Percentiles rank a stretch among this genome's conserved stretches.
These are phyloP conservation scores for Plusia festucae DNA, from an alignment of 2,888 invertebrate genomes.

Conservation along the genomic window DNA sequence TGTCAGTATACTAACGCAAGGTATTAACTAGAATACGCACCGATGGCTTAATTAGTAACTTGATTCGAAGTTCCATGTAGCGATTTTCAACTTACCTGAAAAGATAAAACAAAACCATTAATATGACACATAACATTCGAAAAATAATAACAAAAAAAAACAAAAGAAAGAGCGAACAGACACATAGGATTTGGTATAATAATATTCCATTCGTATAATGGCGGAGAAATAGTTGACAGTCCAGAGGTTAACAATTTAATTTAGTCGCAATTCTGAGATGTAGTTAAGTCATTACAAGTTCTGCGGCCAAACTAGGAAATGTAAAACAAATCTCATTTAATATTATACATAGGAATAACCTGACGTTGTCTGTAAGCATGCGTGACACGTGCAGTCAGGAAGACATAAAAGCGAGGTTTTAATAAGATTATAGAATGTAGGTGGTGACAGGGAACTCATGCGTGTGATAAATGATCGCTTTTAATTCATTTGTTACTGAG, in stretches of 20 bases:
- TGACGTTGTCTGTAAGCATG: slow-evolving; percentile 21
- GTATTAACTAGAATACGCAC: slow-evolving; percentile 16
- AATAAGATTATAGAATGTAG: slow-evolving; percentile 65
- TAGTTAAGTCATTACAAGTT: neutral
- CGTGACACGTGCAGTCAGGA: slow-evolving; percentile 60
- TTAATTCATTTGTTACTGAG: slow-evolving; percentile 10
- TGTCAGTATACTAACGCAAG: slow-evolving; percentile 4
- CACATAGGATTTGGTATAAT: too few species aligned
- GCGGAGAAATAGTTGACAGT: too few species aligned
- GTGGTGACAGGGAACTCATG: slow-evolving; percentile 48
- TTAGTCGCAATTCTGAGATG: too few species aligned
- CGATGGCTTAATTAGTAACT: neutral
- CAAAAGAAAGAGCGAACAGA: too few species aligned
- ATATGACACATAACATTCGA: too few species aligned
- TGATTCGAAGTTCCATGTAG: neutral
- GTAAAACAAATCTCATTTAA: slow-evolving; percentile 31
- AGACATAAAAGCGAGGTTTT: slow-evolving; percentile 63
- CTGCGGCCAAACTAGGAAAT: slow-evolving; percentile 20
- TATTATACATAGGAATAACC: slow-evolving; percentile 31
- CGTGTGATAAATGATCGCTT: slow-evolving; percentile 24
- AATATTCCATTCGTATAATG: too few species aligned
- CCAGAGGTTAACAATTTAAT: too few species aligned
- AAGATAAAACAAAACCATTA: slow-evolving; percentile 19
- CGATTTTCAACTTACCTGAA: slow-evolving; percentile 49
- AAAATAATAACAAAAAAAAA: neutral